Base-by-base conservation (phyloP, 2,797 vertebrate species). In the Sardinella longiceps region DNA sequence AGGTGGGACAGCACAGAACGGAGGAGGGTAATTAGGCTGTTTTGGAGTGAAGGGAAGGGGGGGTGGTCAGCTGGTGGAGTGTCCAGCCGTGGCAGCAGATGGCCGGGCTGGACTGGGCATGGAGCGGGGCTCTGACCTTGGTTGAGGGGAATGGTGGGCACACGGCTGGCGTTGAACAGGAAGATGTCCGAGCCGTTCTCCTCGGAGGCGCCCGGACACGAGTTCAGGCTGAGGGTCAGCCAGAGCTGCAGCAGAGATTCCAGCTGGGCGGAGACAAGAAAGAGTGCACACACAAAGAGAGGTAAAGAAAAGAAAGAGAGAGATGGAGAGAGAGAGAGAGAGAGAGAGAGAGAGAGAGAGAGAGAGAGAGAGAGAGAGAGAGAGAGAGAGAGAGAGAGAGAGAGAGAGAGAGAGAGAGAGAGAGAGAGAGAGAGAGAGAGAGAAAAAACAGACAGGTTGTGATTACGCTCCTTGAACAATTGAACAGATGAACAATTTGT, bases 201-300 rank as follows among this genome's bases (percentile, higher is more conserved):
- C 88, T 99, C 99, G 46, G 91, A 95, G 87, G 95, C 95, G 70
- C 92, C 92, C 5, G 97, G 96, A 87, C 95, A 96, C 0, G 98
- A 98, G 95, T 98, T 99, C 84, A 99, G 95, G 91, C 98, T 99
- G 92, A 99, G 96, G 25, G 98, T 99, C 90, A 99, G 95, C 98
- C 98, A 99, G 82, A 99, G 95, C 87, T 99, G 98, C 86, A 99
- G 95, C 84, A 99, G 94, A 3, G 98, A 99, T 93, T 99, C 98
- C 93, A 99, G 94, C 98, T 99, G 90, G 15, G 87, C 90, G 86
- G 88, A 77, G 25, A 53, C 10, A 85, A 5, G 14, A 48, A 18
- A 53, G 51, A 53, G 51, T 50, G 12, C 83, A 60, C 45, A 20
- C 23, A 66, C 25, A 25, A 10, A 70, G 14, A 37, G 15, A 18